Evolutionary conservation across 2,113 vertebrate species (phyloP).

Genomic region (Scophthalmus maximus): DNA sequence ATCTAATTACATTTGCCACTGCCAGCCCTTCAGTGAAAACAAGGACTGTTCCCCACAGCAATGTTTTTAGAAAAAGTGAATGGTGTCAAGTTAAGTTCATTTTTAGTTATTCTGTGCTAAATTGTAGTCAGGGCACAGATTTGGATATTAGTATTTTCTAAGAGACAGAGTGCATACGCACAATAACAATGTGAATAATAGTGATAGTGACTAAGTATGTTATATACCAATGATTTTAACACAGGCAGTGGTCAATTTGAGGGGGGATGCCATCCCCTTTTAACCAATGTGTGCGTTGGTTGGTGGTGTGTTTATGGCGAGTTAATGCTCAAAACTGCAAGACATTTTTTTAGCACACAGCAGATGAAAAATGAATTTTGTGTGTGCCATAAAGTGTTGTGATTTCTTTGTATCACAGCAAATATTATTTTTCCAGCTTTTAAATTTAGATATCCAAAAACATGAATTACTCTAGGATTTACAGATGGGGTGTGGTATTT

Average conservation of each 20-base stretch:
- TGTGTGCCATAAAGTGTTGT: not conserved
- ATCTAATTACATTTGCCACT: conserved; percentile 81
- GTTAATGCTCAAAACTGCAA: too few relatives aligned
- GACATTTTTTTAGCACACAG: too few relatives aligned
- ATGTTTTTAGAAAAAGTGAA: conserved; percentile 50
- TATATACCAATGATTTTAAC: too few relatives aligned
- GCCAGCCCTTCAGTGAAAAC: conserved; percentile 65
- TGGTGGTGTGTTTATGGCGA: too few relatives aligned
- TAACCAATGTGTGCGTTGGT: too few relatives aligned
- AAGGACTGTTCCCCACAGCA: conserved; percentile 45
- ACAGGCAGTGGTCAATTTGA: too few relatives aligned
- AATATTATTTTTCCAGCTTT: conserved; percentile 13
- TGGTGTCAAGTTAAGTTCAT: conserved; percentile 53
- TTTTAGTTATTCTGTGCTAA: conserved; percentile 55
- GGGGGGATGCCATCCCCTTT: too few relatives aligned
- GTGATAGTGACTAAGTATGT: too few relatives aligned
- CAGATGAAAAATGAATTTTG: not conserved
- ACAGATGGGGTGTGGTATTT: conserved; percentile 11
- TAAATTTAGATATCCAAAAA: conserved; percentile 17
- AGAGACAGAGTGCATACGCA: too few relatives aligned
- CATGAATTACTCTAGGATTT: conserved; percentile 5
- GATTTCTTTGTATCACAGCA: not conserved
- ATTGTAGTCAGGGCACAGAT: conserved; percentile 12
- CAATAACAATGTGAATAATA: too few relatives aligned
- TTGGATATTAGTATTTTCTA: not conserved